Evolutionary conservation across 2,888 invertebrate species (phyloP).

Genomic region (Entomobrya multifasciata): DNA sequence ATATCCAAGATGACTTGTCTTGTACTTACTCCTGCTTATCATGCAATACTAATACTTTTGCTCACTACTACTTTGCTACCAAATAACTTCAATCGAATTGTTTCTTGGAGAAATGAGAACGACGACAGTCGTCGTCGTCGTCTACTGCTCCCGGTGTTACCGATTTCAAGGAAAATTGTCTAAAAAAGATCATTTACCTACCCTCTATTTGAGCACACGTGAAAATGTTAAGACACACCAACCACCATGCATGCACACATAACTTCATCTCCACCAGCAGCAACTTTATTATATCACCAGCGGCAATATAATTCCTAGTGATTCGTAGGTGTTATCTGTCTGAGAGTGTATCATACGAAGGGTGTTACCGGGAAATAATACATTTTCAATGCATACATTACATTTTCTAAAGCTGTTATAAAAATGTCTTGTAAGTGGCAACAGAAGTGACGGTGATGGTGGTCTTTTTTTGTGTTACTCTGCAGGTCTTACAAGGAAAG

Average conservation of each 20-base stretch:
- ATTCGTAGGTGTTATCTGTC: slow-evolving; percentile 30
- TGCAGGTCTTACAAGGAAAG: background rate
- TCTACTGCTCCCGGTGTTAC: slow-evolving; percentile 58
- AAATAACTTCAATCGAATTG: slow-evolving; percentile 50
- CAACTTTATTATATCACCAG: slow-evolving; percentile 22
- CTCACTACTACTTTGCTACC: too few species aligned
- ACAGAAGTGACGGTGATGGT: background rate
- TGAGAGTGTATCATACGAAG: background rate
- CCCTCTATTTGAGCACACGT: background rate
- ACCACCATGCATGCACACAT: too few species aligned
- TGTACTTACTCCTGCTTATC: slow-evolving; percentile 10
- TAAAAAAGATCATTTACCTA: slow-evolving; percentile 61
- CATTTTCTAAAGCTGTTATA: slow-evolving; percentile 47
- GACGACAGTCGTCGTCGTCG: slow-evolving; percentile 49
- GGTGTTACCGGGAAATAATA: slow-evolving; percentile 59
- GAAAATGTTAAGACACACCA: background rate
- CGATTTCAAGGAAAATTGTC: slow-evolving; percentile 57
- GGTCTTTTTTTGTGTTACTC: background rate
- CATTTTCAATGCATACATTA: slow-evolving; percentile 63
- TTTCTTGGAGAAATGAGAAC: slow-evolving; percentile 59
- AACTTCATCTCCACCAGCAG: too few species aligned
- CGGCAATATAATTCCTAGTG: slow-evolving; percentile 31
- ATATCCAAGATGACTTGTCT: background rate
- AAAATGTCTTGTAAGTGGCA: slow-evolving; percentile 28
- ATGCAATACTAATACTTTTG: slow-evolving; percentile 40